Base-by-base conservation (phyloP, 2,888 invertebrate genomes). In the Ophion obscuratus region DNA sequence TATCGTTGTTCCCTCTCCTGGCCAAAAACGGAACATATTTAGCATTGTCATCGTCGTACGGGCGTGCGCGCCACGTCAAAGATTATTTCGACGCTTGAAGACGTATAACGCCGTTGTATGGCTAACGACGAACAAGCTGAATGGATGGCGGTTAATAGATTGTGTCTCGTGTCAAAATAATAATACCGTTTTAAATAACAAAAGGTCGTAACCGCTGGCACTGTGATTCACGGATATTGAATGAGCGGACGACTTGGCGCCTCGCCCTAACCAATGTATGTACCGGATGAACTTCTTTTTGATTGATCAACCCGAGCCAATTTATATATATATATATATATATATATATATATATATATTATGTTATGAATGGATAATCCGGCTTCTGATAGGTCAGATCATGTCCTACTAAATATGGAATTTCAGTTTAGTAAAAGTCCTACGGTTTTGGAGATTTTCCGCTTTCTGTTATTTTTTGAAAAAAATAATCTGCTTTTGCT, bases 31-130 rank as follows among this genome's bases (percentile, higher is more conserved):
- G 78, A 73, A 81, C 76, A 53, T 47, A 80, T 82, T 87, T 82
- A 80, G 87, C 85, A 59, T 83, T 81, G 85, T 87, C 87, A 87
- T 85, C 78, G 64, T 78, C 14, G 74, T 78, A 83, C 87, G 75
- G 83, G 87, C 85, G 87, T 83, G 85, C 78, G 84, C 81, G 83
- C 83, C 87, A 73, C 81, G 85, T 85, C 78, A 81, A 81, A 85
- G 71, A 75, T 83, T 47, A 85, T 85, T 81, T 85, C 78, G 83
- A 75, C 61, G 70, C 57, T 79, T 67, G 31, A 70, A 67, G 67
- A 67, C 57, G 27, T 61, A 64, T 73, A 67, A 76, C 57, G 61
- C 61, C 20, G 81, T 47, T 76, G 67, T 68, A 70, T 64, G 73
- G 67, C 71, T 31, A 83, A 73, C 70, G 47, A 73, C 57, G 71